These are phyloP conservation scores for Pampusana beccarii DNA, from an alignment of 2,113 vertebrate genomes.

Conservation along the genomic window DNA sequence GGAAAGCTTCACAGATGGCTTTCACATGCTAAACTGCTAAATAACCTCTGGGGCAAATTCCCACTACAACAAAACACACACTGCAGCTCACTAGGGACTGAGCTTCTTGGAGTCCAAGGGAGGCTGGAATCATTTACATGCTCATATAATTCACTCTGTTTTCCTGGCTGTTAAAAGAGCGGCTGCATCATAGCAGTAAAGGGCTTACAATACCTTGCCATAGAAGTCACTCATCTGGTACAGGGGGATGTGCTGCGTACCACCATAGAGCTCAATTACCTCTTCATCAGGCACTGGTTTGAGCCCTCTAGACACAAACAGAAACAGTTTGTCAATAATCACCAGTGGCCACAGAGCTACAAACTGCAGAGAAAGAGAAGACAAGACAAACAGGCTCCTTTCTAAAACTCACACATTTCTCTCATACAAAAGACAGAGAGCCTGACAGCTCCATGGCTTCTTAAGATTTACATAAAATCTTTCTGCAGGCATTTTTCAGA, in stretches of 20 bases:
- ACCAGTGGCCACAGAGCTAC: background rate
- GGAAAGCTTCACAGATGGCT: slow-evolving; percentile 2
- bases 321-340: background rate
- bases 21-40: slow-evolving; percentile 63
- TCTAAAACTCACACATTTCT: background rate
- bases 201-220: slow-evolving; percentile 76
- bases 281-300: slow-evolving; percentile 83
- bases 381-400: background rate
- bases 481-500: background rate
- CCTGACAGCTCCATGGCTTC: background rate
- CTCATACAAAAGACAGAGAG: background rate
- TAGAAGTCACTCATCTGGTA: slow-evolving; percentile 87
- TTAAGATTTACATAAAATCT: background rate
- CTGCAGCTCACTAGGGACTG: background rate
- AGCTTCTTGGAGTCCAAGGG: background rate
- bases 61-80: slow-evolving; percentile 48
- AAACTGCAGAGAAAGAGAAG: background rate
- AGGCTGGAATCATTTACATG: background rate
- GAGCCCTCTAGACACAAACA: slow-evolving; percentile 71
- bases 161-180: background rate
- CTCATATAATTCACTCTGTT: background rate
- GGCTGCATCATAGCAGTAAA: background rate
- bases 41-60: slow-evolving; percentile 64
- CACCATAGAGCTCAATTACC: slow-evolving; percentile 78
- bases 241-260: slow-evolving; percentile 82